Evolutionary conservation across 2,797 vertebrate species (phyloP), one percentile per base, ranked within the genome.

Genomic region (Apogon hyalosoma): DNA sequence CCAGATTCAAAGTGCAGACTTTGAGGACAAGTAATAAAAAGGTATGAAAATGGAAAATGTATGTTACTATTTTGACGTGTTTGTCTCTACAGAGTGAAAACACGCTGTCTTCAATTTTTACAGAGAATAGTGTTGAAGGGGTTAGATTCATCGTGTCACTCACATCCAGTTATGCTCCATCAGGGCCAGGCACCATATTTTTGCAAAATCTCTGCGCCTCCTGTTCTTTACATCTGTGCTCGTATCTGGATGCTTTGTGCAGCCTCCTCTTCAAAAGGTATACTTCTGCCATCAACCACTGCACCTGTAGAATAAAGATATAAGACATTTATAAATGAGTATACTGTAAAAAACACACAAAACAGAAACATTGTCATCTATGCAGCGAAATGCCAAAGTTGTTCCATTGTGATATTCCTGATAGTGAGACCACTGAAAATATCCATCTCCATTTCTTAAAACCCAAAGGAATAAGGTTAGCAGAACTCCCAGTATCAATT

Each of bases 251-350:
- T 46, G 14, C 54, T 68, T 60, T 82, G 67, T 36, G 68, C 51
- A 36, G 49, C 53, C 16, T 46, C 7, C 36, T 16, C 58, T 48
- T 68, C 43, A 62, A 59, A 40, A 69, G 58, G 39, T 4, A 11
- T 16, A 16, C 41, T 42, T 72, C 43, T 13, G 46, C 73, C n/a
- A 39, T 40, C 68, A 36, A 69, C 42, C 75, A 57, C 66, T 82
- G 79, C 65, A 87, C 73, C 87, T 86, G 45, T 36, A 73, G 52
- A 49, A 69, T 3, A 56, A 31, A 75, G 55, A 72, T n/a, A 36
- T 10, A 36, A 36, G 33, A 36, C 33, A 36, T 36, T 36, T 36
- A 36, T 36, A 62, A 6, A 71, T 18, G 45, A 41, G 15, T n/a
- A 48, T 24, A 55, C 19, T 67, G 64, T 40, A 68, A 48, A 48